A percentile compares a stretch with the other conserved stretches of the same genome.
phyloP scores from a whole-genome alignment of 2,888 invertebrate genomes.

The Xestoiulus laeticollis region DNA sequence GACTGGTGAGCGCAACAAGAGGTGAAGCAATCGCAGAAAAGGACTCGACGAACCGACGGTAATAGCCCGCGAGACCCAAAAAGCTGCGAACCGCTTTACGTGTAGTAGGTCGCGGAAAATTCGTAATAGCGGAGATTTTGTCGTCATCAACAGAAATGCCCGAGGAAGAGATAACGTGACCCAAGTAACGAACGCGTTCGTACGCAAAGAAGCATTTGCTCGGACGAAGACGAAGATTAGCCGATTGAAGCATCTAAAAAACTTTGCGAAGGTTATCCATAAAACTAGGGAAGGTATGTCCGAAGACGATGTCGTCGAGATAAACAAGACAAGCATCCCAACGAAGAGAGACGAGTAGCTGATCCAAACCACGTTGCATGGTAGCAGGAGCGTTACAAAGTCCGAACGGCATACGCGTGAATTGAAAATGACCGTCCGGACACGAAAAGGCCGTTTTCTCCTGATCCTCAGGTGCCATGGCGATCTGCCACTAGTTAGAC shows the following conservation, averaged over 20 bases:
- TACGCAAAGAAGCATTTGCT: background rate
- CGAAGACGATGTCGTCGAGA: background rate
- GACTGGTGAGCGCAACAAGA: background rate
- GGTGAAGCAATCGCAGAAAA: background rate
- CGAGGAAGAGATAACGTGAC: background rate
- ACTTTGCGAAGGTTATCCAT: too few relatives aligned
- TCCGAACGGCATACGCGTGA: background rate
- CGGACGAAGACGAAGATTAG: background rate
- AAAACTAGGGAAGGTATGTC: too few relatives aligned
- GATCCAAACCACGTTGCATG: background rate
- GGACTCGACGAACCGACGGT: background rate
- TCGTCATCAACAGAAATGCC: background rate
- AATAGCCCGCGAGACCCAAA: background rate
- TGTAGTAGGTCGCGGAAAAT: background rate
- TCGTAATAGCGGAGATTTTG: background rate
- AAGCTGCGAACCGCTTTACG: background rate
- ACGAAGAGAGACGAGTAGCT: background rate
- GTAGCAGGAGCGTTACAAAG: background rate
- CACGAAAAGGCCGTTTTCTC: background rate
- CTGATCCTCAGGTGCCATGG: background rate
- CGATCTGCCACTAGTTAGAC: background rate
- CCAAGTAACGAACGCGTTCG: background rate
- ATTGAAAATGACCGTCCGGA: background rate
- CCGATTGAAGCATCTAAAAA: too few relatives aligned
- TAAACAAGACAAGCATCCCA: background rate